These are phyloP conservation scores for Aleiodes testaceus DNA, from an alignment of 2,888 invertebrate genomes.

Conservation along the genomic window DNA sequence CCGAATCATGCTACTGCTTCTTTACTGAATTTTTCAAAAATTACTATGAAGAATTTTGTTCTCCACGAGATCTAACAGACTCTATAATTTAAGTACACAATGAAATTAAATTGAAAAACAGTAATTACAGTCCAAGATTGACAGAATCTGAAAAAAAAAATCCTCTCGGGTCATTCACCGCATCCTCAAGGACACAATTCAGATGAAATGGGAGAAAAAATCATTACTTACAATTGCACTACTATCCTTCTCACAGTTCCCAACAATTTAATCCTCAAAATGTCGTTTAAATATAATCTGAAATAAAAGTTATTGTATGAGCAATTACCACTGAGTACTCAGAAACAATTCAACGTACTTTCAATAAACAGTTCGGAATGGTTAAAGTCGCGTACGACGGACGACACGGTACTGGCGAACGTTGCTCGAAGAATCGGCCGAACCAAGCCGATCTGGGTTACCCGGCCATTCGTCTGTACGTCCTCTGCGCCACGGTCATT, in stretches of 20 bases:
- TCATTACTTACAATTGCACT: slow-evolving; percentile 24
- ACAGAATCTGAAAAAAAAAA: not conserved
- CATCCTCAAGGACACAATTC: slow-evolving; percentile 14
- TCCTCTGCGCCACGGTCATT: slow-evolving; percentile 49
- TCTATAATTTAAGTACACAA: not conserved
- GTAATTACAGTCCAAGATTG: not conserved
- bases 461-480: slow-evolving; percentile 71
- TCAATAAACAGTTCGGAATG: slow-evolving; percentile 49
- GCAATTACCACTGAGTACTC: slow-evolving; percentile 1
- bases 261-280: not conserved
- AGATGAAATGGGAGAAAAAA: slow-evolving; percentile 1
- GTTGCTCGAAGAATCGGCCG: slow-evolving; percentile 64
- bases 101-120: not conserved
- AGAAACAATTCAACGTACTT: slow-evolving; percentile 30
- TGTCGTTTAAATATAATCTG: not conserved
- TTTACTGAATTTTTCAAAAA: too few relatives aligned
- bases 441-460: slow-evolving; percentile 72
- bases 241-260: not conserved
- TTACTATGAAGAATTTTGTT: too few relatives aligned
- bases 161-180: slow-evolving; percentile 34
- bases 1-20: too few relatives aligned
- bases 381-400: slow-evolving; percentile 63
- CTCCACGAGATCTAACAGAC: too few relatives aligned
- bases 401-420: slow-evolving; percentile 68
- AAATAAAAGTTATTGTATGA: too few relatives aligned